Evolutionary conservation across 2,888 invertebrate species (phyloP), one percentile per base, ranked within the genome.

Genomic region (Oligia strigilis): DNA sequence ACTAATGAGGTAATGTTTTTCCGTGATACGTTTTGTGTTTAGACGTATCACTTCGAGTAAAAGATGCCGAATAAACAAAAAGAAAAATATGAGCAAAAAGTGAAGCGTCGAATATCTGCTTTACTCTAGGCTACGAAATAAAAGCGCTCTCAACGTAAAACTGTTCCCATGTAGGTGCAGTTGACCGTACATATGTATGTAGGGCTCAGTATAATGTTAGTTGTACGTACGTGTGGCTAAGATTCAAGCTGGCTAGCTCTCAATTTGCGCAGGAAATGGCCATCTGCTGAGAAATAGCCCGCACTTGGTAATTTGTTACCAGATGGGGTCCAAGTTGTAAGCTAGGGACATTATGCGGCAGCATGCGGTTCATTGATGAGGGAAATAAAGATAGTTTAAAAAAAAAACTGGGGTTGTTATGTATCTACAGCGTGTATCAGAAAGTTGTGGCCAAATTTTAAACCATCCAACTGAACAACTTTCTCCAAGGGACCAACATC

Each of bases 251-350:
- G 71, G 75, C 72, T 72, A 70, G 78, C 77, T 82, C 89, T 84
- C 89, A 89, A 89, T 89, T 89, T 89, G 82, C 88, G 70, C 79
- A 78, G 84, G 82, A 85, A 85, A 85, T 86, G 78, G 81, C 84
- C 86, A 78, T 82, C 86, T 83, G 85, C 72, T 82, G 89, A 88
- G 88, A 81, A 88, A 89, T 85, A 79, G 82, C 82, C 80, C 72
- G 69, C 67, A 80, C 75, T 77, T 75, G 69, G 85, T 87, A 83
- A 88, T 88, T 86, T 86, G 89, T 89, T 78, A 62, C 72, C 46
- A 58, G 58, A 19, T 80, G 77, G 75, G 77, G 85, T 52, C 11
- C 79, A 80, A 77, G 84, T 43, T 67, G 74, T 64, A 52, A 70
- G 11, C 72, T 72, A 43, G 13, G 9, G 46, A 14, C 23, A 2